Conservation (phyloP, 2,888 invertebrate genomes). For the Ophion costatus region DNA sequence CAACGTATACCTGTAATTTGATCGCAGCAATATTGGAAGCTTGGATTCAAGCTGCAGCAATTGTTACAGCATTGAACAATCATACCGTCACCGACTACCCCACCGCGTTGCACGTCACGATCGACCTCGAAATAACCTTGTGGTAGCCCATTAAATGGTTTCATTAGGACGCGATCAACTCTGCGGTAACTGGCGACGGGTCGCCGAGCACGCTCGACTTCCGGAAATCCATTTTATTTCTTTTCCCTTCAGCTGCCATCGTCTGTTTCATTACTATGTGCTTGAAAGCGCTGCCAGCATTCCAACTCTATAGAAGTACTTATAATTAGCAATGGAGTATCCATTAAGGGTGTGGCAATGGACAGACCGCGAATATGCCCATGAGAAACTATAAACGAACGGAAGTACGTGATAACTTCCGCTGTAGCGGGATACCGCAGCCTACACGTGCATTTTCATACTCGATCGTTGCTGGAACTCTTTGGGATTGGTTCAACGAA, state of each 20-base stretch:
- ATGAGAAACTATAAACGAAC: background rate
- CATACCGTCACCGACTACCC: slow-evolving; percentile 19
- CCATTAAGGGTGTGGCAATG: background rate
- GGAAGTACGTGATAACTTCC: background rate
- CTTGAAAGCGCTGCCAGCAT: background rate
- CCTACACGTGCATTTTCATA: background rate
- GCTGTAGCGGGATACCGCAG: background rate
- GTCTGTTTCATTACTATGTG: background rate
- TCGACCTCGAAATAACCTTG: slow-evolving; percentile 53
- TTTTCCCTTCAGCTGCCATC: background rate
- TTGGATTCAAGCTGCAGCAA: slow-evolving; percentile 2
- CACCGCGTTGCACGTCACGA: slow-evolving; percentile 38
- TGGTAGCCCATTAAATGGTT: slow-evolving; percentile 54
- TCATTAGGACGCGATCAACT: slow-evolving; percentile 50
- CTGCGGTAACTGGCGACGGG: slow-evolving; percentile 43
- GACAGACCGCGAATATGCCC: background rate
- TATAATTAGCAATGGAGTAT: slow-evolving; percentile 16
- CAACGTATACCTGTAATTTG: background rate
- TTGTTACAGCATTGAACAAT: slow-evolving; percentile 24
- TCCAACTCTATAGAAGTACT: background rate
- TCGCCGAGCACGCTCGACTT: slow-evolving; percentile 14
- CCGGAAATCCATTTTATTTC: slow-evolving; percentile 25
- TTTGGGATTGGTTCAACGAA: background rate
- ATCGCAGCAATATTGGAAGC: slow-evolving; percentile 13
- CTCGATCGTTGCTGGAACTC: background rate